Base-by-base conservation (phyloP, 2,797 vertebrate genomes). In the Acipenser ruthenus region DNA sequence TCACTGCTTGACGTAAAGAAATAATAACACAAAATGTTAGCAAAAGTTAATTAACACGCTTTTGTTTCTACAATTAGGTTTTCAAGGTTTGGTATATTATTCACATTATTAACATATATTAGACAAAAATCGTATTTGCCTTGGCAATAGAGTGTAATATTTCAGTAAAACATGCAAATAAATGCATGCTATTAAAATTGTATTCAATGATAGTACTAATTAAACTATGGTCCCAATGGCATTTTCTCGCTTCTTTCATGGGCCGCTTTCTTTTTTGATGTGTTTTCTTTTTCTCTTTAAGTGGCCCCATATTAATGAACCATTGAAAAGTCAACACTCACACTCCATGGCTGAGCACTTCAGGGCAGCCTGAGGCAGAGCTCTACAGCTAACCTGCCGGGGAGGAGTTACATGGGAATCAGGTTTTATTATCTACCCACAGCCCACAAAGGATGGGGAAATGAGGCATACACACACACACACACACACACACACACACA, bases 381-480 rank as follows among this genome's bases (percentile, higher is more conserved):
- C 74, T 75, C 68, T 67, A 65, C 71, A 72, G 64, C 71, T 78
- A 74, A 80, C 74, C 75, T 72, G 68, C 69, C 70, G 68, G 37
- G 61, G 9, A 80, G 79, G 83, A 78, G 78, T 85, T 83, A 80
- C 80, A 74, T 84, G 81, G 82, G 82, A 85, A 86, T 79, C 79
- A 81, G 77, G 76, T 74, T 77, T 81, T 76, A 76, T 77, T 75
- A 49, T 4, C 72, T 80, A 81, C 80, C 80, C 78, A 85, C 73
- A 80, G 80, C 55, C 6, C 68, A 68, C 68, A 74, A 72, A 61
- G 23, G 23, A 37, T 3, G 23, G 65, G 10, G 56, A 48, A 63
- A 60, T 18, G 52, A 48, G 23, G 23, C 23, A 37, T 4, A 37
- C 23, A 37, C 23, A 37, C 23, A 37, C 23, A 37, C 23, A 37